Conservation (phyloP, 1,140 invertebrate species). For the Monomorium pharaonis region DNA sequence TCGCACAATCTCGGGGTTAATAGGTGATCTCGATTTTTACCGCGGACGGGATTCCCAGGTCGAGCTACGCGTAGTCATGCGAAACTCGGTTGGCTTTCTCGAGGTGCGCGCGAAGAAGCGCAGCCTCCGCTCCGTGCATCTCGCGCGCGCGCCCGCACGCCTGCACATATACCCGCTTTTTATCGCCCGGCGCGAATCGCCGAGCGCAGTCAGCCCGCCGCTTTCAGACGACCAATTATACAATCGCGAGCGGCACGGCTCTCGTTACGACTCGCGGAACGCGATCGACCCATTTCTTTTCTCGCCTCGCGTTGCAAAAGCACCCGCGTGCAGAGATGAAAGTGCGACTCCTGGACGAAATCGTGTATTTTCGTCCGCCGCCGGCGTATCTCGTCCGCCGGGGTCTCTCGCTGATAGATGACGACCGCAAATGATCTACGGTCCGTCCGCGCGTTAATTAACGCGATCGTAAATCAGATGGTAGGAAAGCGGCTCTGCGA, state of each 20-base stretch:
- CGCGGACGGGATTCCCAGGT: constrained; percentile 53
- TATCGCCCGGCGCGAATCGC: constrained; percentile 54
- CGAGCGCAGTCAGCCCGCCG: constrained; percentile 38
- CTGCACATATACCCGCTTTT: constrained; percentile 51
- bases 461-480: constrained; percentile 19
- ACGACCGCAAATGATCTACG: neutral
- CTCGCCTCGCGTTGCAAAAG: constrained; percentile 20
- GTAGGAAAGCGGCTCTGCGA: constrained; percentile 8
- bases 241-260: constrained; percentile 58
- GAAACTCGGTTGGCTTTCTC: constrained; percentile 69
- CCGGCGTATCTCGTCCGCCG: neutral
- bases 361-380: neutral
- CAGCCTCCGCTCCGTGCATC: neutral
- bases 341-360: constrained; percentile 43
- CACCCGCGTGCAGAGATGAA: constrained; percentile 12
- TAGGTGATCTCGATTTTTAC: constrained; percentile 56
- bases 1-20: constrained; percentile 56
- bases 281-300: constrained; percentile 61
- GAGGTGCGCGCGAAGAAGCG: neutral
- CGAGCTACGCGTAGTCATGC: constrained; percentile 47
- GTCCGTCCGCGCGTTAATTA: neutral
- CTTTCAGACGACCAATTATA: constrained; percentile 69
- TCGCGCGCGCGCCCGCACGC: neutral
- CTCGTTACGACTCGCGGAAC: constrained; percentile 33
- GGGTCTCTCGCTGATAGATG: neutral